Evolutionary conservation across 2,113 vertebrate species (phyloP).

Genomic region (Terrapene triunguis): DNA sequence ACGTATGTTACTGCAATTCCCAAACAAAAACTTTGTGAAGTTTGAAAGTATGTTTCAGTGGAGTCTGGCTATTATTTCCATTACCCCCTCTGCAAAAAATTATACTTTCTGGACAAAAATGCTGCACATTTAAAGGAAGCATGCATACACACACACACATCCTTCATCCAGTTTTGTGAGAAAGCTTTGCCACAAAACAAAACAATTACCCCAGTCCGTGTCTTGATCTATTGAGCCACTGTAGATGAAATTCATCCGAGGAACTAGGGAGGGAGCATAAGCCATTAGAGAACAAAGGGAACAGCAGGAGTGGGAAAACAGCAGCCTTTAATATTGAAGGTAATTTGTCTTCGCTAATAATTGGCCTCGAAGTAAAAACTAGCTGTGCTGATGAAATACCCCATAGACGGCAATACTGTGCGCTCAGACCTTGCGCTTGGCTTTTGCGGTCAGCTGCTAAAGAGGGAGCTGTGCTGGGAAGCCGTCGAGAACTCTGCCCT

Average conservation of each 20-base stretch:
- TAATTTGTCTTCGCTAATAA: not conserved
- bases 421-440: not conserved
- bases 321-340: not conserved
- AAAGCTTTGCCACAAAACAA: fast-evolving
- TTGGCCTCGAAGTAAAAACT: fast-evolving
- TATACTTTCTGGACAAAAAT: not conserved
- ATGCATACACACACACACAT: fast-evolving
- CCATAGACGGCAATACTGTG: not conserved
- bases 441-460: not conserved
- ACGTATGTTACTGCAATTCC: not conserved
- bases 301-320: not conserved
- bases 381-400: not conserved
- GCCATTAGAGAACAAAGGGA: not conserved
- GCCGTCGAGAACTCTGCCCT: not conserved
- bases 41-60: not conserved
- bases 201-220: not conserved
- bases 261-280: not conserved
- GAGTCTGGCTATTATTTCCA: not conserved
- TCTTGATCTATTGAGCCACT: not conserved
- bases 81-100: not conserved
- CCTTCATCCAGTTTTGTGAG: fast-evolving
- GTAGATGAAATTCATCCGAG: not conserved
- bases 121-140: fast-evolving
- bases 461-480: not conserved
- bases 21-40: not conserved